Base-by-base conservation (phyloP, 2,113 vertebrate genomes). In the Lagopus leucura region DNA sequence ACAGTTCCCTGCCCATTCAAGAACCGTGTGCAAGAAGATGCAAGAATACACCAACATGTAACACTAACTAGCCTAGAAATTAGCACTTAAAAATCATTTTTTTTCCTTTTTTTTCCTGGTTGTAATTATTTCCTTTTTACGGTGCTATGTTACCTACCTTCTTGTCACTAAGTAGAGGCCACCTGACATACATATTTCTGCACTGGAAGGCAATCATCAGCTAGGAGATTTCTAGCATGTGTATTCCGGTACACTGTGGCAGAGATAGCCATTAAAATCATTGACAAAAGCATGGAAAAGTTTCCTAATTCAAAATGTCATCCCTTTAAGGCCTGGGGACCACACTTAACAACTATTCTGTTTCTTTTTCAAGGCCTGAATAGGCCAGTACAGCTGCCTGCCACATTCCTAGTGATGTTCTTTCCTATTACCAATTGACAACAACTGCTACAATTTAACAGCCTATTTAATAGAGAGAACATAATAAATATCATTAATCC, bases 231-330 rank as follows among this genome's bases (percentile, higher is more conserved):
- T 66, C 79, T 86, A 94, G 76, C 3, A 5, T 32, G 11, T 16
- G 40, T 4, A 75, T 24, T 69, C 47, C 25, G 16, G 15, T 54
- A 25, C 61, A 28, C 21, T 88, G 79, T 85, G 64, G 38, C 77
- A 85, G 67, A 82, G 54, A 89, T 80, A 18, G 78, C 94, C 76
- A 96, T 96, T 94, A 93, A 93, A 89, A 95, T 36, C 75, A 88
- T 52, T 80, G 60, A 92, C 75, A 88, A 86, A 88, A 83, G 82
- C 72, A 89, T 43, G 78, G 38, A 86, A 36, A 67, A 69, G 43
- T 55, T 91, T 60, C 79, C 92, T 91, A 96, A 96, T 93, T 92
- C 91, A 94, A 92, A 6, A 6, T 92, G 93, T 86, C 94, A 93
- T 92, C 82, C 57, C 85, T 77, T 63, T 64, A 89, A 95, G 77